Base-by-base conservation (phyloP, 1,140 invertebrate species). In the Hyles vespertilio region DNA sequence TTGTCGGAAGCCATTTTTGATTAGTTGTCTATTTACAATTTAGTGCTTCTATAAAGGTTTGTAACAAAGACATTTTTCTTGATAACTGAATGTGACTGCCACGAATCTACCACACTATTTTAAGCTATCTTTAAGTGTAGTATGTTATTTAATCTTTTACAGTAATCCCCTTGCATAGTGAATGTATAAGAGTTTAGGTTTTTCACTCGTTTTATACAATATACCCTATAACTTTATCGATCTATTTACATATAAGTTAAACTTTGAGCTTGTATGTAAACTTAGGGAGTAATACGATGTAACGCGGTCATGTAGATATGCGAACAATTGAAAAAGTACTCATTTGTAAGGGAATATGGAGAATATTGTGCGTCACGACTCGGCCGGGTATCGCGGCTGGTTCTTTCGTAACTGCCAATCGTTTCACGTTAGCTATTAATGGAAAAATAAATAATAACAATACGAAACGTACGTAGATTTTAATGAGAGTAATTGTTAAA, bases 161-260 rank as follows among this genome's bases (percentile, higher is more conserved):
- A 74, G 73, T 87, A 79, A 81, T 71, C 72, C 77, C 79, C 77
- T 81, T 84, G 81, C 80, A 81, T 85, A 82, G 79, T 81, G 77
- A 74, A 67, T 63, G 78, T 65, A 67, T 82, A 85, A 84, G 79
- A 67, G 12, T 45, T 84, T 82, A 80, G 81, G 77, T 86, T 88
- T 88, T 86, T 82, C 82, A 88, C 81, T 84, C 81, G 74, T 88
- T 88, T 88, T 88, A 87, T 88, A 88, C 85, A 88, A 85, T 83
- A 84, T 84, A 87, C 77, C 72, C 77, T 80, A 56, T 79, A 75
- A 69, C 79, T 81, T 63, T 84, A 85, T 79, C 73, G 58, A 78
- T 79, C 72, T 82, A 72, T 55, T 59, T 75, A 85, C 72, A 69
- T 80, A 84, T 85, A 88, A 86, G 77, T 84, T 84, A 83, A 84